These are phyloP conservation scores for human DNA, from an alignment of 2,113 vertebrate genomes.

Conservation along the genomic window GRCh38 chr1:199745501-199746000, in stretches of 20 bases:
- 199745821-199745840: background rate
- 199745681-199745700: conserved; percentile 9
- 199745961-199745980: conserved; percentile 1
- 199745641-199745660: conserved; percentile 8
- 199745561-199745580: background rate
- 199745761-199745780: conserved; percentile 61
- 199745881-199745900: conserved; percentile 26
- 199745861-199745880: background rate
- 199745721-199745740: conserved; percentile 51
- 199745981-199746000: background rate
- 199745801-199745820: background rate
- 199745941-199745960: background rate
- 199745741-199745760: conserved; percentile 34
- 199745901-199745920: background rate
- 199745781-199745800: conserved; percentile 28
- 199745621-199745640: background rate
- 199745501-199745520: background rate
- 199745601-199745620: background rate
- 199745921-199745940: background rate
- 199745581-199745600: conserved; percentile 6
- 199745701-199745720: background rate
- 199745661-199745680: conserved; percentile 11
- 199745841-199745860: background rate
- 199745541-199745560: fast-evolving
- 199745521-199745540: background rate